A percentile compares a stretch with the other conserved stretches of the same genome.
These are phyloP conservation scores for Andinoacara biseriatus DNA, from an alignment of 2,113 vertebrate genomes.

Conservation along the genomic window DNA sequence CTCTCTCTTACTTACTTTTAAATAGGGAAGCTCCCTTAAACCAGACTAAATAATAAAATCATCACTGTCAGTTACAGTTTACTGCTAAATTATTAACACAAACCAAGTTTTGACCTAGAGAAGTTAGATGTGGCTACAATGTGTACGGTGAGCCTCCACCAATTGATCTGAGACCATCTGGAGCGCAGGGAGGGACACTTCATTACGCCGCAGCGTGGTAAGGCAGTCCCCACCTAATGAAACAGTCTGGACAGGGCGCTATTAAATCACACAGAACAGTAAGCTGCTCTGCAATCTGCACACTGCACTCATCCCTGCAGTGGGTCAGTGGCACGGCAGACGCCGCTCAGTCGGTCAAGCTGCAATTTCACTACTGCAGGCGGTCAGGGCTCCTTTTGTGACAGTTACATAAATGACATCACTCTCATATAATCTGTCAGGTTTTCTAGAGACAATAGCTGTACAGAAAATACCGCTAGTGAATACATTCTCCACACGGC, in stretches of 20 bases:
- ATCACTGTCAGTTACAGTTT: neutral
- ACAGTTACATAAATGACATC: conserved; percentile 34
- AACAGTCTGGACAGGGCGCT: conserved; percentile 60
- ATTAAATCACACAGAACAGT: conserved; percentile 69
- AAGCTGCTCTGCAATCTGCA: conserved; percentile 72
- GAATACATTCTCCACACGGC: neutral
- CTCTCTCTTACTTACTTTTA: too few relatives aligned
- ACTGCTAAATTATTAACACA: neutral
- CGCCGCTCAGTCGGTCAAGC: conserved; percentile 24
- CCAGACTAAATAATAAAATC: neutral
- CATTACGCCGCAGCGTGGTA: conserved; percentile 61
- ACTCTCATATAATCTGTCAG: neutral
- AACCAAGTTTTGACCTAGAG: neutral
- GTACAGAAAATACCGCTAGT: neutral
- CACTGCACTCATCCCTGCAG: conserved; percentile 48
- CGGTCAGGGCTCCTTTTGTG: conserved; percentile 12
- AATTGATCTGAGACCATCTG: conserved; percentile 75
- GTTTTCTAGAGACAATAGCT: neutral
- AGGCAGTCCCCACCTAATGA: conserved; percentile 75
- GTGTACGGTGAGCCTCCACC: conserved; percentile 23
- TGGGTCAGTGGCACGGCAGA: conserved; percentile 76
- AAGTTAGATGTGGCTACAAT: conserved; percentile 38
- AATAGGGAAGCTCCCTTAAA: neutral
- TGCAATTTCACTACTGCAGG: conserved; percentile 11
- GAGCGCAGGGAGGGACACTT: conserved; percentile 60